Conservation (phyloP, 2,888 invertebrate species). For the Teleiodes luculella region DNA sequence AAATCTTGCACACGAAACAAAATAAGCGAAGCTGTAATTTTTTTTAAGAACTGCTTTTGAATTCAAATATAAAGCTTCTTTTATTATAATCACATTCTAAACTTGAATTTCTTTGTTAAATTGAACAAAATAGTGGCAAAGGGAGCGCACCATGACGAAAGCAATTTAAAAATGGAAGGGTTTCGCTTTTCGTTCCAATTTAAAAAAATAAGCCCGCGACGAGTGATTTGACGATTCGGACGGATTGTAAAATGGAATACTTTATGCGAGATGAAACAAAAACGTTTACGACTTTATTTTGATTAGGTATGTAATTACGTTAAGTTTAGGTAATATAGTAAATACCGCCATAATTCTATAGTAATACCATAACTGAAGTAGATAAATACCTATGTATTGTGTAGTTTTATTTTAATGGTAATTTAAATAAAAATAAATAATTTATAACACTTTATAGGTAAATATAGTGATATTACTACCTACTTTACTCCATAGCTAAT, state of each 20-base stretch:
- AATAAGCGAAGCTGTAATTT: too few relatives aligned
- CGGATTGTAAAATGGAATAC: slow-evolving; percentile 63
- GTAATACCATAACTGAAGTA: too few relatives aligned
- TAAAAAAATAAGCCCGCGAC: slow-evolving; percentile 70
- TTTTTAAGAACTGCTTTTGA: slow-evolving; percentile 25
- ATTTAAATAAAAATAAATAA: too few relatives aligned
- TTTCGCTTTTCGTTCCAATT: slow-evolving; percentile 73
- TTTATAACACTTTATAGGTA: too few relatives aligned
- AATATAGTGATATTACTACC: too few relatives aligned
- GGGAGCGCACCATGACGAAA: slow-evolving; percentile 73
- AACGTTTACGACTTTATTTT: slow-evolving; percentile 12
- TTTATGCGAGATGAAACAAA: slow-evolving; percentile 48
- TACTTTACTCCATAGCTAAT: too few relatives aligned
- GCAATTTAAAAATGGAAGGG: slow-evolving; percentile 75
- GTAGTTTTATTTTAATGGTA: too few relatives aligned
- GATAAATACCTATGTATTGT: too few relatives aligned
- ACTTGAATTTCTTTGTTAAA: slow-evolving; percentile 40
- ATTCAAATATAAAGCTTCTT: slow-evolving; percentile 38
- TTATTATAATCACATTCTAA: slow-evolving; percentile 37
- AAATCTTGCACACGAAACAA: too few relatives aligned
- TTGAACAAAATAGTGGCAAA: slow-evolving; percentile 56
- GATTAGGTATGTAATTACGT: too few relatives aligned
- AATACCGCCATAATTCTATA: too few relatives aligned
- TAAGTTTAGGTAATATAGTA: too few relatives aligned
- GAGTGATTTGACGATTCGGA: slow-evolving; percentile 72